Base-by-base conservation (phyloP, 1,140 invertebrate genomes). In the Drosophila obscura region DNA sequence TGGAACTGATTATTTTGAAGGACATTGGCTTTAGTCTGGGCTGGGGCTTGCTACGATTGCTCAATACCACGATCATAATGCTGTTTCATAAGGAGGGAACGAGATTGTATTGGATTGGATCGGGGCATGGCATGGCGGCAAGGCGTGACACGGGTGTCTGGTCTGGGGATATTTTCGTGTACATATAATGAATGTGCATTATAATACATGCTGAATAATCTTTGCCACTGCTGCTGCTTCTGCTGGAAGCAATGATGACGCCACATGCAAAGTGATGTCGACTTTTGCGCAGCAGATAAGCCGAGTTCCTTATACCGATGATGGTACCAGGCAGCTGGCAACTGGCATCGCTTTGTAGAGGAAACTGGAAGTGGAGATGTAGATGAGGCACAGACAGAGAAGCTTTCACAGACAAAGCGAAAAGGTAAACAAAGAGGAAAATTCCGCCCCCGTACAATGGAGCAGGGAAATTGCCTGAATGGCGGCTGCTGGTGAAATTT, bases 231-330 rank as follows among this genome's bases (percentile, higher is more conserved):
- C 31, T 31, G 13, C 28, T 52, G 44, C 11, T 26, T 24, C 24
- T 24, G 55, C 48, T 57, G 62, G 39, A 19, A 48, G 41, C 48
- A 31, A 7, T 16, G 58, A 51, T 58, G 46, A 55, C 56, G 53
- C 57, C 50, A 50, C 43, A 51, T 71, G 45, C 57, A 26, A 43
- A 48, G 76, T 59, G 60, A 56, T 76, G 50, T 35, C 68, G 56
- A 88, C 75, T 79, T 88, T 88, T 87, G 83, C 82, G 82, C 82
- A 82, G 78, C 82, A 88, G 79, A 82, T 79, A 82, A 88, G 75
- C 78, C 64, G 49, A 62, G 71, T 75, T 80, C 64, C 60, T 39
- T 11, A 39, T 13, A 39, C 13, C 13, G 35, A 39, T 39, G 35
- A 39, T 31, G 35, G 35, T 13, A 39, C 35, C 11, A 28, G 35